Evolutionary conservation across 2,113 vertebrate genomes (phyloP).

Genomic region (Petroica traversi): DNA sequence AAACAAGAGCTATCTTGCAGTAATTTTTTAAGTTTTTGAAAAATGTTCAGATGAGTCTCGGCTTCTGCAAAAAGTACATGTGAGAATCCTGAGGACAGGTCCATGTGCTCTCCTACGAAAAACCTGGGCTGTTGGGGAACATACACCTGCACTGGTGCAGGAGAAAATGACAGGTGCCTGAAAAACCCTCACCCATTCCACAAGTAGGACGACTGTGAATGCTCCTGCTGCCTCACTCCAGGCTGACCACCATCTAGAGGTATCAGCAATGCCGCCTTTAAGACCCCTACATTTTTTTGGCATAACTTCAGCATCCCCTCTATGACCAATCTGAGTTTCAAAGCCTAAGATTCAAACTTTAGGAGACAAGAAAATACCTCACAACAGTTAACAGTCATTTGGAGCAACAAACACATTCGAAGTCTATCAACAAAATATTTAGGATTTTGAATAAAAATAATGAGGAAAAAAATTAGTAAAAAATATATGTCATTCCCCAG

Average conservation of each 20-base stretch:
- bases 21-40: background rate
- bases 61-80: background rate
- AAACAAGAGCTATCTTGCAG: background rate
- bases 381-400: background rate
- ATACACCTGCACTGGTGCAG: background rate
- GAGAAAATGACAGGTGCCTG: background rate
- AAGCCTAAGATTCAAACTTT: background rate
- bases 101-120: background rate
- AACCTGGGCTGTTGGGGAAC: background rate
- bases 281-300: background rate
- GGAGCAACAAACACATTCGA: background rate
- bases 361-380: background rate
- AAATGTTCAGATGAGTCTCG: background rate
- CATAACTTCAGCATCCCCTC: background rate
- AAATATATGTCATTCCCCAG: background rate
- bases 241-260: background rate
- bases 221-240: background rate
- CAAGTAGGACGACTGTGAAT: fast-evolving
- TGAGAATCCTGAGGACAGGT: background rate
- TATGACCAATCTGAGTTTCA: background rate
- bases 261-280: background rate
- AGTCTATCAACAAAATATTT: background rate
- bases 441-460: background rate
- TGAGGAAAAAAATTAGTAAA: background rate
- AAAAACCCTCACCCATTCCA: background rate